Evolutionary conservation across 2,113 vertebrate genomes (phyloP).

Genomic region (Saiga tatarica): DNA sequence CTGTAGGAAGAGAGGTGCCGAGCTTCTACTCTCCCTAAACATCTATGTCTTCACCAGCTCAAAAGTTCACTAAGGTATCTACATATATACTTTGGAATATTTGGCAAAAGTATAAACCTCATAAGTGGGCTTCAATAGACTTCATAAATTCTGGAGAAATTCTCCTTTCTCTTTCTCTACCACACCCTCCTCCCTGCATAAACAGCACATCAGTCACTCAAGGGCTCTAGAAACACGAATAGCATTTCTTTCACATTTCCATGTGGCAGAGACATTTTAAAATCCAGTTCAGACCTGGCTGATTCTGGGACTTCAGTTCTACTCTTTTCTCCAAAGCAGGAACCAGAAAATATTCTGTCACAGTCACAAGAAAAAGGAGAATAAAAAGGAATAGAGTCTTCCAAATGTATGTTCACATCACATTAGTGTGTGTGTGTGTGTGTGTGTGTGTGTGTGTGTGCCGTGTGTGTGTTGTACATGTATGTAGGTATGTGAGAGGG

Average conservation of each 20-base stretch:
- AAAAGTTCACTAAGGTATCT: not conserved
- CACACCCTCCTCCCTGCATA: not conserved
- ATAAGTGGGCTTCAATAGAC: not conserved
- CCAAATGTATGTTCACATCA: not conserved
- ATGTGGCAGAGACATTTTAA: not conserved
- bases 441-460: not conserved
- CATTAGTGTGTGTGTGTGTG: not conserved
- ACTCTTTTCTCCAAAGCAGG: not conserved
- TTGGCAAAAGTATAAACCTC: not conserved
- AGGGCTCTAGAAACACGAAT: not conserved
- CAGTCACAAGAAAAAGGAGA: not conserved
- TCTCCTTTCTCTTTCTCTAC: not conserved
- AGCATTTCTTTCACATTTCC: not conserved
- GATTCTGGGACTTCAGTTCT: not conserved
- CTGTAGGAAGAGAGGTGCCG: not conserved
- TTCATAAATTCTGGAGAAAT: not conserved
- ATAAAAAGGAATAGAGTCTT: not conserved
- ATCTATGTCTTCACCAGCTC: not conserved
- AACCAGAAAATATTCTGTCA: not conserved
- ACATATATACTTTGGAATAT: not conserved
- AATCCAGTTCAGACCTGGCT: not conserved
- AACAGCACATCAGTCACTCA: not conserved
- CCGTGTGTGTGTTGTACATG: not conserved
- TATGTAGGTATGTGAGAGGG: too few relatives aligned
- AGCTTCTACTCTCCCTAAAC: not conserved